Conservation (phyloP, 2,888 invertebrate species). For the Rhogogaster chlorosoma region DNA sequence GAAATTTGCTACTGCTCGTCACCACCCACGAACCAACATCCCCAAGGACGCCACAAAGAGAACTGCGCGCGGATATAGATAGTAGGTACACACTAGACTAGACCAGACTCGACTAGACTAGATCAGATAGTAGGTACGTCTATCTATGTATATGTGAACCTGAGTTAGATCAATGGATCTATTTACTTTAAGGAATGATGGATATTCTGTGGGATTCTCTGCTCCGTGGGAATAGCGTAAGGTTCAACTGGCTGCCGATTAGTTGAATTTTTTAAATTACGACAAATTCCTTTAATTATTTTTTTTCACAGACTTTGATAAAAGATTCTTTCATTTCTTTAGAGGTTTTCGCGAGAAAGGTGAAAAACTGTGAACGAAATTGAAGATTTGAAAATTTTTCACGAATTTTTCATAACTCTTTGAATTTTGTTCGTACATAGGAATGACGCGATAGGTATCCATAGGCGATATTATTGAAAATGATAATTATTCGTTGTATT, state of each 20-base stretch:
- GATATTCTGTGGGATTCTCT: not conserved
- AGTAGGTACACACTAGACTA: not conserved
- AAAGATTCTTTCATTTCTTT: too few relatives aligned
- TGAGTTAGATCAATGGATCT: slow-evolving; percentile 28
- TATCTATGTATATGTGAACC: not conserved
- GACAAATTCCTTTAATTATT: too few relatives aligned
- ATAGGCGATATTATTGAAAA: not conserved
- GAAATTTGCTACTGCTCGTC: not conserved
- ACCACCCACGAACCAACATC: not conserved
- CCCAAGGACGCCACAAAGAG: not conserved
- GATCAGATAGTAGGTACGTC: not conserved
- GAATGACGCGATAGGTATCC: too few relatives aligned
- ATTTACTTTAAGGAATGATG: slow-evolving; percentile 24
- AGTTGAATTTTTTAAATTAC: too few relatives aligned
- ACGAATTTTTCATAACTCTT: too few relatives aligned
- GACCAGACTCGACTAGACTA: not conserved
- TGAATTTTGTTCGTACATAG: too few relatives aligned
- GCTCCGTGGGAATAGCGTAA: not conserved
- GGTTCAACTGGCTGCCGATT: too few relatives aligned
- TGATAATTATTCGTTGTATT: not conserved
- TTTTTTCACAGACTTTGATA: too few relatives aligned
- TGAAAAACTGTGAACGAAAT: too few relatives aligned
- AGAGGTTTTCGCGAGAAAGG: too few relatives aligned
- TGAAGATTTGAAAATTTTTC: too few relatives aligned
- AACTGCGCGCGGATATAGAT: not conserved